phyloP scores from a whole-genome alignment of 2,888 invertebrate species.

The Scaptomyza caliginosa region DNA sequence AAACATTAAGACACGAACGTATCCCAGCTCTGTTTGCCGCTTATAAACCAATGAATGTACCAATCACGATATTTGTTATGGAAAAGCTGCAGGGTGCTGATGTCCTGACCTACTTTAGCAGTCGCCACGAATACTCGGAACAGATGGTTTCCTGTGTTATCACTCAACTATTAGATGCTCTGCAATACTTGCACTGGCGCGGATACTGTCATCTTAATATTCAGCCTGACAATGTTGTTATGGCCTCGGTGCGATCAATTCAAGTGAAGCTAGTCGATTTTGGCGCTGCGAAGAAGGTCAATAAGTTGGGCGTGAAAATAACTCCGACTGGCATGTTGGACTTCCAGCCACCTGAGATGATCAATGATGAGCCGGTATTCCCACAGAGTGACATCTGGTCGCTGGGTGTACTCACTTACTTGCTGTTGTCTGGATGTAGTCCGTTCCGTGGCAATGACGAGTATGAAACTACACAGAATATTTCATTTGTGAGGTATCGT shows the following conservation, averaged over 20 bases:
- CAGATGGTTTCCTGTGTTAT: slow-evolving; percentile 95
- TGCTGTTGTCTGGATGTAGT: slow-evolving; percentile 95
- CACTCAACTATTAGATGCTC: slow-evolving; percentile 93
- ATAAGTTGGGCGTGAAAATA: slow-evolving; percentile 88
- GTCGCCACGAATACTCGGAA: slow-evolving; percentile 95
- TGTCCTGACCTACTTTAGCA: slow-evolving; percentile 93
- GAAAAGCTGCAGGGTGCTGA: slow-evolving; percentile 96
- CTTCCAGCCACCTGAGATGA: slow-evolving; percentile 93
- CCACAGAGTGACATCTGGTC: slow-evolving; percentile 98
- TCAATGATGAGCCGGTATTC: slow-evolving; percentile 93
- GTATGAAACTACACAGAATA: slow-evolving; percentile 95
- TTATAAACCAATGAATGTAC: slow-evolving; percentile 88
- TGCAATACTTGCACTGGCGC: slow-evolving; percentile 98
- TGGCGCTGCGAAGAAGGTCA: slow-evolving; percentile 93
- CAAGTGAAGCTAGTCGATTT: slow-evolving; percentile 97
- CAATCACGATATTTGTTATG: slow-evolving; percentile 89
- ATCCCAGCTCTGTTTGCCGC: slow-evolving; percentile 91
- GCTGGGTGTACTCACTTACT: slow-evolving; percentile 95
- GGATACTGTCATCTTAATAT: slow-evolving; percentile 95
- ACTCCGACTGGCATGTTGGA: slow-evolving; percentile 90
- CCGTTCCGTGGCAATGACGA: slow-evolving; percentile 94
- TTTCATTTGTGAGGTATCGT: slow-evolving; percentile 95
- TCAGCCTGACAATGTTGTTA: slow-evolving; percentile 97
- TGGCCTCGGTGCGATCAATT: slow-evolving; percentile 92
- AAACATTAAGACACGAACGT: slow-evolving; percentile 93